phyloP scores from a whole-genome alignment of 2,113 vertebrate genomes.

The Tor tambroides region DNA sequence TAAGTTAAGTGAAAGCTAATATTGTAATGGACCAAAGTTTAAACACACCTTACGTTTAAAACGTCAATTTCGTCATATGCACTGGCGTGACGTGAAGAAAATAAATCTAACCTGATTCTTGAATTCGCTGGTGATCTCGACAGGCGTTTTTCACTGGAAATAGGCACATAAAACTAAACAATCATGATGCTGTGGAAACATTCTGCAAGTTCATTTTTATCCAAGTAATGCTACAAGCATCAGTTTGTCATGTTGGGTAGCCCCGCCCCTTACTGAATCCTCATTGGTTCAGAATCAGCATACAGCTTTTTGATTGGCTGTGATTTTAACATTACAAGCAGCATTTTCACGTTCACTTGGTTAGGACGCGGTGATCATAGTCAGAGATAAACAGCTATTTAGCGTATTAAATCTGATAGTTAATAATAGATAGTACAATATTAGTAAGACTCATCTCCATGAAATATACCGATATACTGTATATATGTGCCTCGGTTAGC shows the following conservation, averaged over 20 bases:
- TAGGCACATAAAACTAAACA: neutral
- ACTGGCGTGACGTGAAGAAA: too few relatives aligned
- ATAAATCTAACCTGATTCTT: too few relatives aligned
- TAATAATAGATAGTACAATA: too few relatives aligned
- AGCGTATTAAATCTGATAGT: neutral
- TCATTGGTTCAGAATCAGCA: neutral
- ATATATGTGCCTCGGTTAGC: slow-evolving; percentile 30
- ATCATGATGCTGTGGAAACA: neutral
- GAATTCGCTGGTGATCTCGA: neutral
- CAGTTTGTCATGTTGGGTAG: neutral
- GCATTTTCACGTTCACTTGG: neutral
- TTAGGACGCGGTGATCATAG: neutral
- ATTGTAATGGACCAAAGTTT: too few relatives aligned
- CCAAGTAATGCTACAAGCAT: too few relatives aligned
- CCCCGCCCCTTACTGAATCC: neutral
- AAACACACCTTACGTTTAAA: too few relatives aligned
- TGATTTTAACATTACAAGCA: neutral
- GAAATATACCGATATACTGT: neutral
- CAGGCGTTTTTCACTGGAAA: neutral
- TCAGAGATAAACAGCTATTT: neutral
- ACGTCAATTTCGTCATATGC: too few relatives aligned
- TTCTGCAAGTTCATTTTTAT: neutral
- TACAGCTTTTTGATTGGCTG: neutral
- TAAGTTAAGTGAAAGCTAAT: too few relatives aligned
- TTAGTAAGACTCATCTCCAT: neutral